A percentile compares a stretch with the other conserved stretches of the same genome.
phyloP scores from a whole-genome alignment of 2,888 invertebrate genomes.

The Lycia hirtaria region DNA sequence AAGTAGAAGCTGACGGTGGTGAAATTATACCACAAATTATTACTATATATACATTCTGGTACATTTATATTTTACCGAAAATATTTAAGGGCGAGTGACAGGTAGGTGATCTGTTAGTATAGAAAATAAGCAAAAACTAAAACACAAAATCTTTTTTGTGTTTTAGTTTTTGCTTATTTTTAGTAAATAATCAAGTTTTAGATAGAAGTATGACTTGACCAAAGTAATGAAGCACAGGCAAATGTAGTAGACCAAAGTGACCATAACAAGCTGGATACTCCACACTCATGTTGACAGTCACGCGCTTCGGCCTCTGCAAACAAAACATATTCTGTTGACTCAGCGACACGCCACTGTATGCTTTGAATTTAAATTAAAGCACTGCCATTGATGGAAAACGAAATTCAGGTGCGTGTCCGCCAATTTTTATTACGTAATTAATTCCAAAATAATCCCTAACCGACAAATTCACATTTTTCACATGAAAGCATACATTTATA shows the following conservation, averaged over 20 bases:
- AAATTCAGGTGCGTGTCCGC: constrained; percentile 60
- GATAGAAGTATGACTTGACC: not conserved
- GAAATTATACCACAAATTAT: too few species aligned
- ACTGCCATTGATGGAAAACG: constrained; percentile 58
- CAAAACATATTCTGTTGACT: constrained; percentile 76
- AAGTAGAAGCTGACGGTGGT: too few species aligned
- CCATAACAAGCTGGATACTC: constrained; percentile 48
- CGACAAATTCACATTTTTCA: constrained; percentile 11
- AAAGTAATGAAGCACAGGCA: constrained; percentile 27
- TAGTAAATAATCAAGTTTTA: not conserved
- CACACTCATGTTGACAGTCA: constrained; percentile 63
- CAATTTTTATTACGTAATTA: constrained; percentile 59
- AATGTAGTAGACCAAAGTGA: constrained; percentile 35
- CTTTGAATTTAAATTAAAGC: constrained; percentile 78
- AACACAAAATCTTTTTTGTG: too few species aligned
- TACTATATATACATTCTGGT: too few species aligned
- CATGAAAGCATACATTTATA: constrained; percentile 1
- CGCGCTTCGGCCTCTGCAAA: constrained; percentile 62
- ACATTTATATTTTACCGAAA: too few species aligned
- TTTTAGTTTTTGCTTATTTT: too few species aligned
- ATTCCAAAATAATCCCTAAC: constrained; percentile 31
- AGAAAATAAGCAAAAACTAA: too few species aligned
- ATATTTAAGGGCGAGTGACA: too few species aligned
- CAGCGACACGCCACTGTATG: constrained; percentile 73
- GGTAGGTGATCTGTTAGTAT: too few species aligned